Conservation (phyloP, 64 coral and sea anemone species). For the Stichodactyla mertensii region DNA sequence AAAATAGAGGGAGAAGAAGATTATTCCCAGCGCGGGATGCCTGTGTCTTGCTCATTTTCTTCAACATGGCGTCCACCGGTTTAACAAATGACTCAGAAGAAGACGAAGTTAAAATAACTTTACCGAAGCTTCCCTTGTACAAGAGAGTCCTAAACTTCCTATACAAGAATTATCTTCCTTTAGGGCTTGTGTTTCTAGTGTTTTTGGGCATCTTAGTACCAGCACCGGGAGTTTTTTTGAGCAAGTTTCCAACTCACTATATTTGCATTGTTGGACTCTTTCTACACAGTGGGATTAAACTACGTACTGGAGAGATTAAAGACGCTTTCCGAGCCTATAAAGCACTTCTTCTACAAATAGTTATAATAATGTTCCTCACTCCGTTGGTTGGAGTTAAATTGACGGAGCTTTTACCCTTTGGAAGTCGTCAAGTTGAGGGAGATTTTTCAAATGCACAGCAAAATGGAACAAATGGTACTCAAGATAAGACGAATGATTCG, state of each 20-base stretch:
- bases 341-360: constrained; percentile 42
- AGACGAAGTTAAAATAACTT: not conserved
- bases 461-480: not conserved
- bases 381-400: constrained; percentile 49
- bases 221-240: constrained; percentile 43
- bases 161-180: constrained; percentile 57
- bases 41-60: not conserved
- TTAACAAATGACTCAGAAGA: not conserved
- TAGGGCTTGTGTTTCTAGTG: constrained; percentile 42
- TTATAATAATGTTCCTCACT: constrained; percentile 67
- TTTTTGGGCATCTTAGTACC: constrained; percentile 56
- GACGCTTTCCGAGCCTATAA: constrained; percentile 53
- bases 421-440: not conserved
- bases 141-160: constrained; percentile 38
- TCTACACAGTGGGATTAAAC: constrained; percentile 65
- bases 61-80: not conserved
- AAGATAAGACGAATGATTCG: not conserved
- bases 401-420: constrained; percentile 48
- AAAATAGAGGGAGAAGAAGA: too few relatives aligned
- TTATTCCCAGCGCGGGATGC: not conserved
- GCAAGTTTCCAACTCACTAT: constrained; percentile 52
- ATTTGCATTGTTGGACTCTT: constrained; percentile 56
- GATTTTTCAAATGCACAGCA: not conserved
- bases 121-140: constrained; percentile 10
- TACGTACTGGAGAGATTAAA: constrained; percentile 65